Evolutionary conservation across 1,140 invertebrate species (phyloP), one percentile per base, ranked within the genome.

Genomic region (Potamilus streckersoni): DNA sequence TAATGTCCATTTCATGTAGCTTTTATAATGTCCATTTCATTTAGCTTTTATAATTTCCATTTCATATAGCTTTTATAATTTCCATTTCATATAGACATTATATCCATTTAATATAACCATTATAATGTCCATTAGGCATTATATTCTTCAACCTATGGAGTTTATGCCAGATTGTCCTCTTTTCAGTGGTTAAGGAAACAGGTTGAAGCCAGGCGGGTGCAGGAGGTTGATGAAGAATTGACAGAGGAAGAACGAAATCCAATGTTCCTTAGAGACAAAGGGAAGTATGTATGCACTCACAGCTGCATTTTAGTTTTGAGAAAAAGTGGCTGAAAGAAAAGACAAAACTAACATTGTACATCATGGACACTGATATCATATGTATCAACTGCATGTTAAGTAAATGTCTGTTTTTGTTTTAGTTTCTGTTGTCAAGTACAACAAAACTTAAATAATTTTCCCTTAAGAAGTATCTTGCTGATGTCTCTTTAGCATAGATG

Each of bases 201-300:
- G 87, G 93, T 93, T 6, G 92, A 94, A 86, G 94, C 94, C 17
- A 91, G 94, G 84, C 90, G 93, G 85, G 92, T 92, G 66, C 92
- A 92, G 71, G 94, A 95, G 86, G 93, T 96, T 80, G 92, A 93
- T 38, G 93, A 93, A 85, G 94, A 97, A 90, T 89, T 96, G 4
- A 91, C 93, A 71, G 93, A 94, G 14, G 95, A 96, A 87, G 95
- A 97, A 89, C 93, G 93, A 82, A 94, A 96, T 90, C 95, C 95
- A 6, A 90, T 93, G 72, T 96, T 94, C 93, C 92, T 96, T 61
- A 93, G 94, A 79, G 92, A 94, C 66, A 96, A 96, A 90, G 96
- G 95, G 80, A 93, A 95, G 93, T 93, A 87, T 89, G 93, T 91
- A 66, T 31, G 17, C 65, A 23, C 17, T 20, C 17, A 66, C 65